These are phyloP conservation scores for Lucilia sericata DNA, from an alignment of 1,140 invertebrate genomes.

Conservation along the genomic window DNA sequence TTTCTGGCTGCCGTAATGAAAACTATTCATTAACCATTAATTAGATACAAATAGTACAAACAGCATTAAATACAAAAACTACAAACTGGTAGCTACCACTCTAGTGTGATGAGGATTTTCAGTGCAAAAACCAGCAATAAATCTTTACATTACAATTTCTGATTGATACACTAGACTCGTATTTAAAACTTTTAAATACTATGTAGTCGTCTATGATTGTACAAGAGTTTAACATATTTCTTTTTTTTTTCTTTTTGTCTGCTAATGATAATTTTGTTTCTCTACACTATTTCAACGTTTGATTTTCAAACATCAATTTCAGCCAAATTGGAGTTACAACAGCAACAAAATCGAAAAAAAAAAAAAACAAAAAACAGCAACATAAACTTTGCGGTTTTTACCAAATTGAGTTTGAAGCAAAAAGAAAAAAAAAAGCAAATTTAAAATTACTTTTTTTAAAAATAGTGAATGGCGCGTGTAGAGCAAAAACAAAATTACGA, in stretches of 20 bases:
- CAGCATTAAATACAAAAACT: background rate
- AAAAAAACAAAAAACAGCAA: background rate
- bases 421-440: background rate
- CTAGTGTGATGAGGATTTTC: background rate
- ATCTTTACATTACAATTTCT: constrained; percentile 1
- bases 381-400: constrained; percentile 15
- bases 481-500: background rate
- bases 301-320: background rate
- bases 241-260: background rate
- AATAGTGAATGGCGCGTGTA: constrained; percentile 25
- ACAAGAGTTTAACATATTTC: background rate
- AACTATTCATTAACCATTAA: constrained; percentile 18
- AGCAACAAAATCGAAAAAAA: background rate
- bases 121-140: background rate
- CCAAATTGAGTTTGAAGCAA: background rate
- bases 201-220: background rate
- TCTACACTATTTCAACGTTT: background rate
- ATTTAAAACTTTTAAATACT: background rate
- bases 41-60: constrained; percentile 2
- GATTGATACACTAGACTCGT: background rate
- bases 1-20: background rate
- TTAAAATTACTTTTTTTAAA: background rate
- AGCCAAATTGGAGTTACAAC: background rate
- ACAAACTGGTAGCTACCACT: too few species aligned
- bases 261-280: background rate